Base-by-base conservation (phyloP, 2,797 vertebrate genomes). In the Chelonia mydas region DNA sequence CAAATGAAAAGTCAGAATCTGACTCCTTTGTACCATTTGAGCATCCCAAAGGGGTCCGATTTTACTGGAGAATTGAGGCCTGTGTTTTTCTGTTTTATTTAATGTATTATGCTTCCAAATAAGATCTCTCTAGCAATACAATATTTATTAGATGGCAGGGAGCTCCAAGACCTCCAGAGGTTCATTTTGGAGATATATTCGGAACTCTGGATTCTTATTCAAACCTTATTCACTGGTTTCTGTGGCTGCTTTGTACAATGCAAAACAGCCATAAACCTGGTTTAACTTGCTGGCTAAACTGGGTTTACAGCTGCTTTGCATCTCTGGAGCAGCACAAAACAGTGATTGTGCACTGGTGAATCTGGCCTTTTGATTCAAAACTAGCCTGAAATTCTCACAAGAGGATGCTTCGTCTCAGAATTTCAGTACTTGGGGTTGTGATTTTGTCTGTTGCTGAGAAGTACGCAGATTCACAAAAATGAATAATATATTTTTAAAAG, bases 401-500 rank as follows among this genome's bases (percentile, higher is more conserved):
- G 65, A 83, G 53, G 9, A 89, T 74, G 59, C 84, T 87, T 90
- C 78, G 90, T 91, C 59, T 92, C 51, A 37, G 25, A 3, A 86
- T 95, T 82, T 83, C 81, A 88, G 77, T 49, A 77, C 27, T 21
- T 37, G 37, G 19, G 5, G 16, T 41, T 72, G 37, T 74, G 41
- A 74, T 45, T 74, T 54, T 76, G 41, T 15, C 54, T 89, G 59
- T n/a, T 87, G 51, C 28, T 80, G 88, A 65, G 53, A 88, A 87
- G 55, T 80, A 50, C 12, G 72, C 55, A 25, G 61, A 72, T 96
- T 94, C 81, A 94, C 92, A 93, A 72, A 37, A 37, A 72, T 41
- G n/a, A 10, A 41, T 31, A 59, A 59, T 59, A 59, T n/a, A n/a
- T 65, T n/a, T 19, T 65, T 65, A 19, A n/a, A 65, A 65, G 13